Percentiles rank a stretch among this genome's conserved stretches.
Evolutionary conservation across 2,888 invertebrate species (phyloP).

Genomic region (Parnassius mnemosyne): DNA sequence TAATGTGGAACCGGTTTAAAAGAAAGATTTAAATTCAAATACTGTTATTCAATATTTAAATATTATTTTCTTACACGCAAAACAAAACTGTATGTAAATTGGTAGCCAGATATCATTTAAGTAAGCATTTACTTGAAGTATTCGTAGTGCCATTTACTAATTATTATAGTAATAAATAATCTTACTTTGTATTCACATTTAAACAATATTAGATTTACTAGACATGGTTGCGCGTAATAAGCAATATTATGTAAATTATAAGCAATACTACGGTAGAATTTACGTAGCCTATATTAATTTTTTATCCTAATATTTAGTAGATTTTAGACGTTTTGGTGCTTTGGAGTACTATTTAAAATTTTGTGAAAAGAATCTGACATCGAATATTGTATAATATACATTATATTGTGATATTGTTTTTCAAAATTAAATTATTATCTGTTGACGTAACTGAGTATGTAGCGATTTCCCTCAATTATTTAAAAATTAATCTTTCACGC

Average conservation of each 20-base stretch:
- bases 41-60: no score
- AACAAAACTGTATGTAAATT: not conserved
- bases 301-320: slow-evolving; percentile 60
- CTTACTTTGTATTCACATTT: slow-evolving; percentile 35
- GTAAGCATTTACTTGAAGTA: slow-evolving; percentile 54
- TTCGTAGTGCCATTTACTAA: slow-evolving; percentile 59
- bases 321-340: slow-evolving; percentile 71
- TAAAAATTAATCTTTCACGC: slow-evolving; percentile 29
- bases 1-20: not conserved
- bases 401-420: slow-evolving; percentile 46
- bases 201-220: slow-evolving; percentile 49
- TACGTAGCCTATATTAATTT: slow-evolving; percentile 50
- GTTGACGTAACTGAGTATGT: slow-evolving; percentile 30
- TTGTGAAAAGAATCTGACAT: slow-evolving; percentile 64
- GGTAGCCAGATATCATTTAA: slow-evolving; percentile 44
- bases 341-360: slow-evolving; percentile 56
- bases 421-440: slow-evolving; percentile 39
- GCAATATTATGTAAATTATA: slow-evolving; percentile 75
- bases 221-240: slow-evolving; percentile 68
- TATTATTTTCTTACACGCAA: no score
- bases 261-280: slow-evolving; percentile 72
- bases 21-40: not conserved
- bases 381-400: slow-evolving; percentile 56
- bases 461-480: slow-evolving; percentile 32
- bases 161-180: slow-evolving; percentile 8